Base-by-base conservation (phyloP, 1,140 invertebrate species). In the Cheumatopsyche charites region DNA sequence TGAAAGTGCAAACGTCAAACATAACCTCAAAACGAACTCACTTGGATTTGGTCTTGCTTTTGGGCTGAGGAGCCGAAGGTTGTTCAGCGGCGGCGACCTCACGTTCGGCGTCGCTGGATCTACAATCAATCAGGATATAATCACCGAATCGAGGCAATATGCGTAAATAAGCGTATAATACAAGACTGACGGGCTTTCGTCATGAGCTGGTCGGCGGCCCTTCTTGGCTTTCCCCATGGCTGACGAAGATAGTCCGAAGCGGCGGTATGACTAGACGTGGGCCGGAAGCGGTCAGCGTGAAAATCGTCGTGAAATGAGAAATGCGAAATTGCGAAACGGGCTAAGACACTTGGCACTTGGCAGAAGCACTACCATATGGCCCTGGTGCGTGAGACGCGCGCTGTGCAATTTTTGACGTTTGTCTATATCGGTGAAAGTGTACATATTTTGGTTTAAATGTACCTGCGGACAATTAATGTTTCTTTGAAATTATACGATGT, bases 21-120 rank as follows among this genome's bases (percentile, higher is more conserved):
- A 63, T 63, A 63, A 63, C 62, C 62, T 63, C 7, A 19, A 41
- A 63, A 4, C 7, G 9, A 47, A n/a, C 15, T 12, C 43, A 15
- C 43, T 41, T 36, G 81, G 75, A 49, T 77, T 79, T 47, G 65
- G 72, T 71, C 83, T 85, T 65, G 76, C 77, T 75, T 85, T 83
- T 23, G 70, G 70, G 12, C 13, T 66, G 47, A 23, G 43, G 21
- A n/a, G 13, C 17, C 5, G 79, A 77, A 67, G 83, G 80, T 77
- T 85, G 85, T 69, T 82, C 78, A 55, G 74, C 81, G 17, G 82
- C 78, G 62, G 81, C 81, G 36, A 82, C 82, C 67, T 86, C 85
- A 2, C 82, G 79, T 75, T 87, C 86, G 47, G 81, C 80, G 75
- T 87, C 86, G 78, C 84, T 86, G 66, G 87, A 85, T 72, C 86